Percentiles rank a stretch among this genome's conserved stretches.
Conservation (phyloP, 1,140 invertebrate genomes). For the Helicorthomorpha holstii region DNA sequence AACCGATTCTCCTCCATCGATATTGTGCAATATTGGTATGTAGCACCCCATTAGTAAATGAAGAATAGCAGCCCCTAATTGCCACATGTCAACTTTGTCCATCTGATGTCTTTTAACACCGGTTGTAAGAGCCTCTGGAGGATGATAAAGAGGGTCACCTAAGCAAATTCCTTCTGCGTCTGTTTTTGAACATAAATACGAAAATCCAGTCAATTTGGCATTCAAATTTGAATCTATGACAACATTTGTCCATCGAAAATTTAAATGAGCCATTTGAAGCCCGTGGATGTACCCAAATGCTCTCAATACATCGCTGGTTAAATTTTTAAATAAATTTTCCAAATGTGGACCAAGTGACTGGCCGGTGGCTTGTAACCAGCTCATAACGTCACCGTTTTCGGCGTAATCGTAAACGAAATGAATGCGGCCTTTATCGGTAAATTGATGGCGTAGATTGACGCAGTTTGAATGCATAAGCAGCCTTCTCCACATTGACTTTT, state of each 20-base stretch:
- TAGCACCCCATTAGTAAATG: neutral
- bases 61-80: neutral
- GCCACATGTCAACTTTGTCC: neutral
- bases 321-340: neutral
- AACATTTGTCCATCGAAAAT: neutral
- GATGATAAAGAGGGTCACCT: neutral
- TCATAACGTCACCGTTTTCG: neutral
- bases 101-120: neutral
- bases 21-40: neutral
- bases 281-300: neutral
- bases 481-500: neutral
- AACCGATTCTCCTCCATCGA: no score
- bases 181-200: neutral
- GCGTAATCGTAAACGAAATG: neutral
- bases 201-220: conserved; percentile 1
- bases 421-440: neutral
- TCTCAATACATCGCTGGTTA: neutral
- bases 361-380: neutral
- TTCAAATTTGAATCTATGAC: neutral
- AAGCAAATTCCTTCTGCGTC: neutral
- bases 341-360: neutral
- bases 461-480: neutral
- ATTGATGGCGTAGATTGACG: neutral
- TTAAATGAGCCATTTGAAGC: neutral
- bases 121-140: neutral